Conservation (phyloP, 2,797 vertebrate genomes). For the Masticophis lateralis region DNA sequence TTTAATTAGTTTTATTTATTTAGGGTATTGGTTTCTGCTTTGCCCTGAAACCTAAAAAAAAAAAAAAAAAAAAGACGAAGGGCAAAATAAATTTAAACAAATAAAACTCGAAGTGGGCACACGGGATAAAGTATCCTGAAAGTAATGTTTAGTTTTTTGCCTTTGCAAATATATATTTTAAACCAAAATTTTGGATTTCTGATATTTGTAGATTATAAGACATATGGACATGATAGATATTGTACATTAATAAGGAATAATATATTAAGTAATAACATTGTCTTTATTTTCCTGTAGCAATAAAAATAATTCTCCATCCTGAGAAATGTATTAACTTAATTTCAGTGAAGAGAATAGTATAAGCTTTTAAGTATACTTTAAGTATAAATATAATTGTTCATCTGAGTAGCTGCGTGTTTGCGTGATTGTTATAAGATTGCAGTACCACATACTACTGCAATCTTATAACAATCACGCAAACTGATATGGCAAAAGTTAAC, state of each 20-base stretch:
- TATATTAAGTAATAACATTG: not conserved
- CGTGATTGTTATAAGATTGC: too few relatives aligned
- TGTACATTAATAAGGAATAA: not conserved
- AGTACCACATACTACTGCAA: too few relatives aligned
- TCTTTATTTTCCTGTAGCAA: not conserved
- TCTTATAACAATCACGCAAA: not conserved
- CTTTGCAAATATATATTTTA: not conserved
- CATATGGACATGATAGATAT: not conserved
- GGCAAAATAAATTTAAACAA: not conserved
- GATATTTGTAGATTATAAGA: not conserved
- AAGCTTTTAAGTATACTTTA: not conserved
- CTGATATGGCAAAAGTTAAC: not conserved
- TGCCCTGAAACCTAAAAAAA: not conserved
- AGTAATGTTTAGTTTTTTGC: not conserved
- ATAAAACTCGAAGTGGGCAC: not conserved
- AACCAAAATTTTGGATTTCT: not conserved
- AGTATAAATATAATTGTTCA: not conserved
- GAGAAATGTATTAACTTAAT: not conserved
- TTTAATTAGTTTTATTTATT: not conserved
- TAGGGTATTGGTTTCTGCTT: not conserved
- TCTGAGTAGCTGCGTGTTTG: not conserved
- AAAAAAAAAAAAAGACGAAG: not conserved
- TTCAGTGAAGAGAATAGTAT: not conserved
- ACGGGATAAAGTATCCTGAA: not conserved
- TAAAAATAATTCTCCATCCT: not conserved